phyloP scores from a whole-genome alignment of 2,797 vertebrate genomes.

The Sebastes minor region DNA sequence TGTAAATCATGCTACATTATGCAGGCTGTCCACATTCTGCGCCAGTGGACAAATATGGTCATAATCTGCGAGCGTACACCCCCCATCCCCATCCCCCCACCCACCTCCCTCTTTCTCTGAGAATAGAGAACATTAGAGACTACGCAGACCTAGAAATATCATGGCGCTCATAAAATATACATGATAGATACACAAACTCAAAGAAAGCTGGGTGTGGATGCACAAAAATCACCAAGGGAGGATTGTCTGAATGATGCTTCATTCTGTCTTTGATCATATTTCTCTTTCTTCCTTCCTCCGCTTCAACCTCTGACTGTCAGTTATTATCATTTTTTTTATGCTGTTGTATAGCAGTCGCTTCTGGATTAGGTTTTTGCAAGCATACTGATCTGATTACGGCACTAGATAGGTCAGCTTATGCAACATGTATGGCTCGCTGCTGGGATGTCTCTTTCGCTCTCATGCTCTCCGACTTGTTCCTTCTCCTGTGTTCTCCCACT shows the following conservation, averaged over 20 bases:
- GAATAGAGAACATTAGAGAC: conserved; percentile 32
- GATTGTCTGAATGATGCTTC: conserved; percentile 17
- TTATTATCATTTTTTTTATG: conserved; percentile 5
- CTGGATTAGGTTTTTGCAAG: conserved; percentile 42
- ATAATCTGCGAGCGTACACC: conserved; percentile 8
- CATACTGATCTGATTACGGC: conserved; percentile 57
- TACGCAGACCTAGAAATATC: conserved; percentile 33
- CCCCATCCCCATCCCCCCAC: not conserved
- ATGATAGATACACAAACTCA: conserved; percentile 26
- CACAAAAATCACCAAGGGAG: conserved; percentile 9
- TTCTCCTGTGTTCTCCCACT: conserved; percentile 29
- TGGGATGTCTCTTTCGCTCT: conserved; percentile 29
- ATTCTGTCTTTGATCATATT: conserved; percentile 33
- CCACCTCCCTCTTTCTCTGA: not conserved
- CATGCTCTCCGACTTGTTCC: conserved; percentile 10
- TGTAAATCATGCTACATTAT: conserved; percentile 1
- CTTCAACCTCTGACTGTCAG: conserved; percentile 16
- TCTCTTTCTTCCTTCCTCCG: conserved; percentile 9
- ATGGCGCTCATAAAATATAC: conserved; percentile 55
- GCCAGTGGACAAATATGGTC: conserved; percentile 8
- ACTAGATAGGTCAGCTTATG: conserved; percentile 76
- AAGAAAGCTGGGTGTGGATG: conserved; percentile 19
- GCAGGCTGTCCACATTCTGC: not conserved
- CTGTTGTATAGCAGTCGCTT: conserved; percentile 19
- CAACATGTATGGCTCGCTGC: conserved; percentile 66